These are phyloP conservation scores for Nothoprocta perdicaria DNA, from an alignment of 2,113 vertebrate species.

Conservation along the genomic window DNA sequence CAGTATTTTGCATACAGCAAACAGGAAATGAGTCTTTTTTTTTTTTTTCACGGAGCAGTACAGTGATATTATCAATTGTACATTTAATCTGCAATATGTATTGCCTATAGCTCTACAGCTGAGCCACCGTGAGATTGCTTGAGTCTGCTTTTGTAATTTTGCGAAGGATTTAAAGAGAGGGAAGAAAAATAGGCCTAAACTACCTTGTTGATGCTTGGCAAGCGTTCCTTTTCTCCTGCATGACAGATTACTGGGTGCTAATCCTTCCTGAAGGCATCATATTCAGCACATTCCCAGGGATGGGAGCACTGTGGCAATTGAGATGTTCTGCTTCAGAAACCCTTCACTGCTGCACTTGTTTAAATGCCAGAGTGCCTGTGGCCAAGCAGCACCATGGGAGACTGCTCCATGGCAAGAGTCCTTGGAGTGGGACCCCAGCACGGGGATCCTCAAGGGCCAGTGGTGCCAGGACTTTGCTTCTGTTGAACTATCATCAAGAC, in stretches of 20 bases:
- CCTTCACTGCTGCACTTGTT: neutral
- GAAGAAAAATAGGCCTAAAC: neutral
- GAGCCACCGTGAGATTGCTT: slow-evolving; percentile 12
- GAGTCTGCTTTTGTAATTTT: neutral
- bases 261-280: slow-evolving; percentile 8
- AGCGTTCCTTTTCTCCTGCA: neutral
- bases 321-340: slow-evolving; percentile 8
- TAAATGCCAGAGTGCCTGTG: neutral
- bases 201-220: neutral
- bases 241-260: slow-evolving; percentile 13
- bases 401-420: neutral
- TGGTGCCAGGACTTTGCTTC: accelerated
- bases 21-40: neutral
- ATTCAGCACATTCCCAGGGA: neutral
- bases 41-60: neutral
- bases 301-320: neutral
- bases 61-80: neutral
- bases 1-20: neutral
- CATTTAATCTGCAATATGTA: slow-evolving; percentile 25
- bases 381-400: neutral
- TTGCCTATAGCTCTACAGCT: neutral
- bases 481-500: neutral
- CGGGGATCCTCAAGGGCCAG: neutral
- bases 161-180: neutral
- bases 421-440: neutral